Evolutionary conservation across 2,113 vertebrate species (phyloP).

Genomic region (Amphiprion ocellaris): DNA sequence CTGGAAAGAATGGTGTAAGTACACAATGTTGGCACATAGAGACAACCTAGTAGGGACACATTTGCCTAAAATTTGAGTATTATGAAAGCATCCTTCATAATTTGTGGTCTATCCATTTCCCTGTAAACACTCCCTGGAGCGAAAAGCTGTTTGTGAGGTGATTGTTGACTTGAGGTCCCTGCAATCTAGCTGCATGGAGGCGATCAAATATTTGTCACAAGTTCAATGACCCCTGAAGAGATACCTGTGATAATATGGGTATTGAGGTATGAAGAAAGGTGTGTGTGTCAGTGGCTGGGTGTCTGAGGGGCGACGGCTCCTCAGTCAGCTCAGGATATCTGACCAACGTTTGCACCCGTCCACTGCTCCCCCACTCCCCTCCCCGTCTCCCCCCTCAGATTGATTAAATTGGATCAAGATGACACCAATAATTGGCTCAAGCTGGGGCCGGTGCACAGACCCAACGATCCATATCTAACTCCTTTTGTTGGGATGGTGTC

Average conservation of each 20-base stretch:
- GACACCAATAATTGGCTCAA: slow-evolving; percentile 99
- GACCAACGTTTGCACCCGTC: slow-evolving; percentile 93
- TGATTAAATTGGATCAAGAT: slow-evolving; percentile 99
- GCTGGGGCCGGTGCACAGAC: slow-evolving; percentile 92
- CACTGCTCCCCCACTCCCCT: slow-evolving; percentile 78
- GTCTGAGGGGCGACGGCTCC: slow-evolving; percentile 58
- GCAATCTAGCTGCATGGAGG: neutral
- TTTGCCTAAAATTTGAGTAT: slow-evolving; percentile 36
- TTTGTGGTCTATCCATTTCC: slow-evolving; percentile 1
- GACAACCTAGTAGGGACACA: neutral
- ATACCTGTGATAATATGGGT: neutral
- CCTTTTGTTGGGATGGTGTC: slow-evolving; percentile 90
- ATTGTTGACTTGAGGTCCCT: neutral
- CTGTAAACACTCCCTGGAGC: neutral
- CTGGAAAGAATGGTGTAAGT: slow-evolving; percentile 13
- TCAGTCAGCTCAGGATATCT: slow-evolving; percentile 91
- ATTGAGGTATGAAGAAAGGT: neutral
- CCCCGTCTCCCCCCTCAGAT: slow-evolving; percentile 89
- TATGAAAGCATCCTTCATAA: slow-evolving; percentile 12
- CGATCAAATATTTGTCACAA: neutral
- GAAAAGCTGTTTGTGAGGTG: neutral
- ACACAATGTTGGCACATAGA: slow-evolving; percentile 14
- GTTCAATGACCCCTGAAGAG: neutral
- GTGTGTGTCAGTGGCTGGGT: slow-evolving; percentile 31
- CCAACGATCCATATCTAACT: slow-evolving; percentile 98